Evolutionary conservation across 2,113 vertebrate species (phyloP), one percentile per base, ranked within the genome.

Genomic region (Glaucidium brasilianum): DNA sequence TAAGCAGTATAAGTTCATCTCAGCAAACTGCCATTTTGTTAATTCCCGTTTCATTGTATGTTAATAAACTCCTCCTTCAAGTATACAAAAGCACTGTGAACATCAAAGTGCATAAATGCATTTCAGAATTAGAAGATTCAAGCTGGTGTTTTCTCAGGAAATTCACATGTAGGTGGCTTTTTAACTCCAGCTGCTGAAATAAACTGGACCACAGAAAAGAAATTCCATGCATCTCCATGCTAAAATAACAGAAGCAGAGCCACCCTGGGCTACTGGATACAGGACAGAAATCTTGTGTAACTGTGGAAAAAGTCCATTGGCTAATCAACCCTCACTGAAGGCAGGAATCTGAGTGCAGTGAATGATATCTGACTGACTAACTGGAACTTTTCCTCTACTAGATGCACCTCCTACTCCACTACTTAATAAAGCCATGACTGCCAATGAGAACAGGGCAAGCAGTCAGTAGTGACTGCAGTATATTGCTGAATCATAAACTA

Each of bases 91-190:
- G 22, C 32, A 43, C 37, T 5, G 13, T 11, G 20, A 72, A 47
- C 49, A 53, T 6, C 1, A 1, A 59, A 37, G 19, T 9, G 60
- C 19, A 34, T 3, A 27, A 63, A 45, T 0, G 26, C 64, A 29
- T 21, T 59, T 84, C 68, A 71, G 50, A 41, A 49, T 41, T 30
- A 30, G 22, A 69, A 74, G 78, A 60, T 34, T 49, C 49, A 27
- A 63, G 49, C 11, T 41, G 11, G 50, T 17, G 29, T 45, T 68
- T 68, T 22, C 62, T 60, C 1, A 0, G 39, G 45, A 79, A 59
- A 80, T 64, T 25, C 3, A 0, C 26, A 60, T 0, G 0, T 6
- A 26, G 27, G 11, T 1, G 1, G 50, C n/a, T 66, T 45, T 69
- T 84, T 45, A 72, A 53, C n/a, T 35, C 60, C 60, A 68, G 39